Conservation (phyloP, 2,888 invertebrate genomes). For the Hypselothyrea guttata region DNA sequence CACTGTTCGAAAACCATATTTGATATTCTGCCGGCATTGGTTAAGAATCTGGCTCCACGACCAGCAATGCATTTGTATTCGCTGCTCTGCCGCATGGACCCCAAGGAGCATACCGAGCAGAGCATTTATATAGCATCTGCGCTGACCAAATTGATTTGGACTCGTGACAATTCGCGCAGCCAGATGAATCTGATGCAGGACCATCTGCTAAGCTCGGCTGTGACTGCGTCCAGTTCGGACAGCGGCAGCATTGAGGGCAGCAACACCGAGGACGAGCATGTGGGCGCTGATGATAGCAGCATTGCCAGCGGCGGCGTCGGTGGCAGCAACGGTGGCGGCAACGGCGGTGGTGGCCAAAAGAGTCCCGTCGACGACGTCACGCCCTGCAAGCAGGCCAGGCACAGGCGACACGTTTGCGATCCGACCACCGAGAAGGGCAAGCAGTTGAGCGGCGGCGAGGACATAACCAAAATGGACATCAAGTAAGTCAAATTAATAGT, state of each 20-base stretch:
- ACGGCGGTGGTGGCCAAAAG: conserved; percentile 74
- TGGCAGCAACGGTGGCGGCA: conserved; percentile 72
- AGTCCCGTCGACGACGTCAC: conserved; percentile 83
- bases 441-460: conserved; percentile 68
- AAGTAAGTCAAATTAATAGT: conserved; percentile 60
- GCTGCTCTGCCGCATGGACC: conserved; percentile 92
- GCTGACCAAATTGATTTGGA: conserved; percentile 95
- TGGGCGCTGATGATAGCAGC: conserved; percentile 84
- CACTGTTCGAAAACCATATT: conserved; percentile 97
- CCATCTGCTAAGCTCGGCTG: conserved; percentile 82
- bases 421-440: conserved; percentile 75
- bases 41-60: conserved; percentile 93
- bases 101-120: conserved; percentile 96
- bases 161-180: conserved; percentile 85
- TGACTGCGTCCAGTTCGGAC: conserved; percentile 87
- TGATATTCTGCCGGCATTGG: conserved; percentile 93
- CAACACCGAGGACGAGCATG: conserved; percentile 89
- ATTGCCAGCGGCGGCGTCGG: conserved; percentile 82
- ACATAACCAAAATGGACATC: conserved; percentile 72
- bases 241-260: conserved; percentile 91
- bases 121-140: conserved; percentile 95
- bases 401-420: conserved; percentile 80
- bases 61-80: conserved; percentile 94
- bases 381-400: conserved; percentile 83
- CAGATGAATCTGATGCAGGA: conserved; percentile 81